Conservation (phyloP, 2,797 vertebrate species). For the Mormyrops attenuatus region DNA sequence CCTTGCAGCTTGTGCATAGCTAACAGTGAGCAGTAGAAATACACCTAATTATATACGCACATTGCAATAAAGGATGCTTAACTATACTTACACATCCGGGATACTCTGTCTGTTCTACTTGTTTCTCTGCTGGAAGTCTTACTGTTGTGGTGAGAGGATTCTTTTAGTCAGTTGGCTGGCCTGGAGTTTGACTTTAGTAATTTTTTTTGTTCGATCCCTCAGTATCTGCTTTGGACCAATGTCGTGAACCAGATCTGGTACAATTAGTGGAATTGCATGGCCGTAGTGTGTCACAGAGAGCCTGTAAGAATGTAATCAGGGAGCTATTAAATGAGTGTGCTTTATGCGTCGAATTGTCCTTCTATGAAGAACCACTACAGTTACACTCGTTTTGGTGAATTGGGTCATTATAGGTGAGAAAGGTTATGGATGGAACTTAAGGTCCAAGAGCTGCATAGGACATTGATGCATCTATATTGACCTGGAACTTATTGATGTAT, state of each 20-base stretch:
- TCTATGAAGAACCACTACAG: neutral
- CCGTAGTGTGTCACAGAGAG: neutral
- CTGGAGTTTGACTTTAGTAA: neutral
- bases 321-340: neutral
- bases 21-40: neutral
- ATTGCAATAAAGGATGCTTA: neutral
- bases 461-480: conserved; percentile 21
- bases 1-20: conserved; percentile 1
- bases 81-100: neutral
- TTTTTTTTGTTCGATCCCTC: neutral
- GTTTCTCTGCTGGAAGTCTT: neutral
- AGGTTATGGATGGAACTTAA: neutral
- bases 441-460: conserved; percentile 26
- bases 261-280: neutral
- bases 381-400: neutral
- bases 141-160: neutral
- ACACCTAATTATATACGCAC: neutral
- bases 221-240: neutral
- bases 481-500: neutral
- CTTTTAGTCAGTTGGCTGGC: neutral
- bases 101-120: neutral
- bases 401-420: neutral
- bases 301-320: neutral
- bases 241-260: neutral
- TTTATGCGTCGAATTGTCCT: neutral